These are phyloP conservation scores for Xanthorhoe spadicearia DNA, from an alignment of 2,888 invertebrate species.

Conservation along the genomic window DNA sequence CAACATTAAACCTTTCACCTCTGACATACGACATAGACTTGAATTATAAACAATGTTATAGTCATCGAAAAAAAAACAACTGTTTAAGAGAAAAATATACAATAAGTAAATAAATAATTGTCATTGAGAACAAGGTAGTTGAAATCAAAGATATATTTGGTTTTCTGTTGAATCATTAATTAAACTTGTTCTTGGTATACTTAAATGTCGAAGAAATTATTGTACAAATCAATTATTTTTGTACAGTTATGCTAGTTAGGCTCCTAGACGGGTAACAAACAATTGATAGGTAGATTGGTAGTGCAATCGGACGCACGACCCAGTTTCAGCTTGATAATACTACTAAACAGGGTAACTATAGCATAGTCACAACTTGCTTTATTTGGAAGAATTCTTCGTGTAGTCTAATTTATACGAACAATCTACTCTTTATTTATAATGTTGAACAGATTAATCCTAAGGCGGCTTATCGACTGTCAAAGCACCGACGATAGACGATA, in stretches of 20 bases:
- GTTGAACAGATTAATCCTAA: no score
- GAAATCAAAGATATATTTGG: neutral
- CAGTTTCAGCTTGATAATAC: conserved; percentile 47
- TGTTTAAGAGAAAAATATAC: neutral
- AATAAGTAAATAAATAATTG: neutral
- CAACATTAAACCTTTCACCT: conserved; percentile 22
- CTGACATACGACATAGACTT: conserved; percentile 13
- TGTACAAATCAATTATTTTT: no score
- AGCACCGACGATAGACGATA: no score
- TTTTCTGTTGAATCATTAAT: neutral
- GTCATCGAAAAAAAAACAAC: neutral
- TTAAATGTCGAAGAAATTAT: neutral
- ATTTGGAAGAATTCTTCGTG: neutral
- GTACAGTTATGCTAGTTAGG: neutral
- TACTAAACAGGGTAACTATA: conserved; percentile 18
- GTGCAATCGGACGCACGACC: conserved; percentile 51
- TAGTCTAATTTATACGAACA: no score
- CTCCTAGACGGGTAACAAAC: neutral
- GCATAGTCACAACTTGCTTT: neutral
- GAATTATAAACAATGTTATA: conserved; percentile 19
- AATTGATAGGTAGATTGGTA: conserved; percentile 17
- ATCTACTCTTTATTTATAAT: no score
- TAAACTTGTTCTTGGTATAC: neutral
- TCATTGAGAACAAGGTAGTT: neutral
- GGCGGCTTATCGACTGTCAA: no score